Evolutionary conservation across 2,797 vertebrate species (phyloP), one percentile per base, ranked within the genome.

Genomic region (Gastrophryne carolinensis): DNA sequence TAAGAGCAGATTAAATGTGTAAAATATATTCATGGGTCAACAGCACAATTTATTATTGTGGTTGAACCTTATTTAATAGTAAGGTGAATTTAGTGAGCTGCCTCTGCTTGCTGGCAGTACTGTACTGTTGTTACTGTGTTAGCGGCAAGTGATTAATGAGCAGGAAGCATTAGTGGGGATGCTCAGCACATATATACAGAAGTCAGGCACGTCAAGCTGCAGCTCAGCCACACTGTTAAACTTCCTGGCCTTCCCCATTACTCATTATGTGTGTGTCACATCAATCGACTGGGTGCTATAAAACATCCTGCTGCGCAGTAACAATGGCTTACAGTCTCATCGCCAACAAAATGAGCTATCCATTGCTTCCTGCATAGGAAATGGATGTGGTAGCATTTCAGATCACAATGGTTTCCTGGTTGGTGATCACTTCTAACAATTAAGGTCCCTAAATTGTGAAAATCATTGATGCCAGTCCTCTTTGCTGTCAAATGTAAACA

Each of bases 31-130:
- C n/a, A n/a, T n/a, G n/a, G n/a, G n/a, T n/a, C n/a, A n/a, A n/a
- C n/a, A n/a, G n/a, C n/a, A n/a, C n/a, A 82, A 84, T 87, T 87
- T 87, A 86, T 86, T 84, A 80, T 83, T 6, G 1, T 80, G 75
- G 73, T 81, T 61, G 37, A 65, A 82, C 81, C 85, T 88, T 86
- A 80, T 78, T 85, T 61, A 81, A 82, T 83, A 81, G 83, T 19
- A 86, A 84, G 84, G 81, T 83, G 84, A 86, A 86, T 84, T 85
- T 54, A 69, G 79, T 79, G 84, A 79, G 81, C 73, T 83, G 81
- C 79, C 81, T 82, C 80, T 84, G 83, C 85, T 81, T 80, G 78
- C 80, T 79, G 75, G 63, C 41, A 69, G 73, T 80, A 84, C n/a
- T 79, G 84, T 84, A 81, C 79, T 82, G 70, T 66, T 2, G 15